Conservation (phyloP, 2,797 vertebrate species). For the Poecilia gillii region DNA sequence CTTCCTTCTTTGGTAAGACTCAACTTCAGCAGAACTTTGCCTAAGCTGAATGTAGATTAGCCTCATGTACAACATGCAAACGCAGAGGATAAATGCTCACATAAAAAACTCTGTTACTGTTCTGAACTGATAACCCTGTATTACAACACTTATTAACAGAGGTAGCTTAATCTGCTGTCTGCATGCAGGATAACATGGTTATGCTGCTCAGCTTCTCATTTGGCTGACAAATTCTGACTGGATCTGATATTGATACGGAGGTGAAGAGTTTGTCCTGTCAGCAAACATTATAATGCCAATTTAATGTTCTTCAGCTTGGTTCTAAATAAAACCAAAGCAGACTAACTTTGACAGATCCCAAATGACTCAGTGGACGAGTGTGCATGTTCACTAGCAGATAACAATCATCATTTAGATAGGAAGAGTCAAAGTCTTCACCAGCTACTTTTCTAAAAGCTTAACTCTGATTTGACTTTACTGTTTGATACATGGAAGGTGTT, state of each 20-base stretch:
- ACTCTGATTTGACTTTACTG: not conserved
- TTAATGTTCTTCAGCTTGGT: not conserved
- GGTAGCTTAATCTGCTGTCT: not conserved
- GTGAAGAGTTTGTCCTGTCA: not conserved
- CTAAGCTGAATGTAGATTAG: conserved; percentile 2
- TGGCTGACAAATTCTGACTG: not conserved
- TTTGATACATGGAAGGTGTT: not conserved
- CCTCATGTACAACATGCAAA: conserved; percentile 27
- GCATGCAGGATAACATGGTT: not conserved
- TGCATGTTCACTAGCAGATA: not conserved
- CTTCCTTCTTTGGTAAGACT: conserved; percentile 52
- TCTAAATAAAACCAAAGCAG: not conserved
- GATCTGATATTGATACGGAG: not conserved
- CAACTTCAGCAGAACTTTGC: not conserved
- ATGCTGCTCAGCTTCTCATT: conserved; percentile 1
- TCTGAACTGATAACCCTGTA: not conserved
- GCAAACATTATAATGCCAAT: not conserved
- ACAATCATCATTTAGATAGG: not conserved
- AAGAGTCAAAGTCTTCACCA: not conserved
- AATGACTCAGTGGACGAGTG: not conserved
- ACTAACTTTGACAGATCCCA: not conserved
- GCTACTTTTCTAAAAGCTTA: not conserved
- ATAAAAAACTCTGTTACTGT: conserved; percentile 12
- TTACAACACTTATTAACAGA: not conserved
- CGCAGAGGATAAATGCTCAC: not conserved